A percentile compares a stretch with the other conserved stretches of the same genome.
These are phyloP conservation scores for Engraulis encrasicolus DNA, from an alignment of 2,113 vertebrate genomes.

Conservation along the genomic window DNA sequence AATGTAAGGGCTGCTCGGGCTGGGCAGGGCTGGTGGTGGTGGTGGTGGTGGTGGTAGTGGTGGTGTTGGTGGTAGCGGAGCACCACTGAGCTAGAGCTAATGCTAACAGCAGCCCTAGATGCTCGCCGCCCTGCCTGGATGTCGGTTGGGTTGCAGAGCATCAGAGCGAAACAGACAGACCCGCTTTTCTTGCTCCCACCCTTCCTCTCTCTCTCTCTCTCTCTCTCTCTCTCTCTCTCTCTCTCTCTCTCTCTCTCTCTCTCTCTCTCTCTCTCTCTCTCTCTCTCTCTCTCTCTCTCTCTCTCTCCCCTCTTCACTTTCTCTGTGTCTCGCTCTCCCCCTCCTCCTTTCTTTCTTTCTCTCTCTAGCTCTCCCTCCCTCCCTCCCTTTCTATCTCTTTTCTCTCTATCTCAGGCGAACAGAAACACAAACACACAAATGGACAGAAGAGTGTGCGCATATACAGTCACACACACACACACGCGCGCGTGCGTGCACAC, in stretches of 20 bases:
- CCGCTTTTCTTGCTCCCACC: background rate
- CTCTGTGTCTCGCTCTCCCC: too few species aligned
- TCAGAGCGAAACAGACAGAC: constrained; percentile 31
- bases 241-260: constrained; percentile 1
- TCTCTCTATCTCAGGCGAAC: too few species aligned
- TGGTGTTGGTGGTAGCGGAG: too few species aligned
- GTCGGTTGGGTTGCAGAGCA: constrained; percentile 42
- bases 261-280: background rate
- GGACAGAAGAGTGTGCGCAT: background rate
- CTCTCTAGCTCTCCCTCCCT: background rate
- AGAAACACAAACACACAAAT: background rate
- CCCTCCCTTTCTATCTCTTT: background rate
- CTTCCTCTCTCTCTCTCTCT: too few species aligned
- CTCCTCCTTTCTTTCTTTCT: background rate
- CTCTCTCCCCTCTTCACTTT: too few species aligned
- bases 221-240: background rate
- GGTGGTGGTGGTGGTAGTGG: too few species aligned
- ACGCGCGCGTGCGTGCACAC: background rate
- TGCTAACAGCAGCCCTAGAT: background rate
- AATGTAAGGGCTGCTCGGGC: too few species aligned
- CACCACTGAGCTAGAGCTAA: background rate
- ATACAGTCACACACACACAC: background rate
- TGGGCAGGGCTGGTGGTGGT: background rate
- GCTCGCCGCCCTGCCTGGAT: constrained; percentile 19
- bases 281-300: background rate